phyloP scores from a whole-genome alignment of 2,797 vertebrate species.

The Pseudopleuronectes americanus region DNA sequence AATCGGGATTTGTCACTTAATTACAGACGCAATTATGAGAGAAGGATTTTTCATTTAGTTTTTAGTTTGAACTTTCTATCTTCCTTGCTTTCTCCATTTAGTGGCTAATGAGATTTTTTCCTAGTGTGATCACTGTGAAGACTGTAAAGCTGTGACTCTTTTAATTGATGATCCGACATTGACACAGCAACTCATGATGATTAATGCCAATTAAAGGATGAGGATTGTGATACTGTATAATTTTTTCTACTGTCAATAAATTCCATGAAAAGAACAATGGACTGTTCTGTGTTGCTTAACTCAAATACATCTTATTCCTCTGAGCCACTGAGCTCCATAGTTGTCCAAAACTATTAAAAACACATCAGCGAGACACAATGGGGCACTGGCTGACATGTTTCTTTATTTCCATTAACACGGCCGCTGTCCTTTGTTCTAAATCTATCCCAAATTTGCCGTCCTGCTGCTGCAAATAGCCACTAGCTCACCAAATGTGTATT shows the following conservation, averaged over 20 bases:
- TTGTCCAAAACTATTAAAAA: constrained; percentile 23
- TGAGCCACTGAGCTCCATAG: not conserved
- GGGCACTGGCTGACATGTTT: constrained; percentile 8
- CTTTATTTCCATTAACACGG: constrained; percentile 11
- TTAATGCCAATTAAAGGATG: constrained; percentile 9
- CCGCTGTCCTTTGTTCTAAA: constrained; percentile 25
- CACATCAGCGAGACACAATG: constrained; percentile 6
- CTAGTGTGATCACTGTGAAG: not conserved
- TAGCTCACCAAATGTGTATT: not conserved
- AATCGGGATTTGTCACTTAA: not conserved
- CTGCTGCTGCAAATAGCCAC: constrained; percentile 17
- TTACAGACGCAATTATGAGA: constrained; percentile 3
- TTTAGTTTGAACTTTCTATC: not conserved
- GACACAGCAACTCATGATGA: constrained; percentile 17
- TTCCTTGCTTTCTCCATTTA: constrained; percentile 4
- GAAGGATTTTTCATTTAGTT: not conserved
- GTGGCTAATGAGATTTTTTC: constrained; percentile 9
- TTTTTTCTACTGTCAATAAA: constrained; percentile 2
- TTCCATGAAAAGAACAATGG: constrained; percentile 1
- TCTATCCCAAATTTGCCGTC: not conserved
- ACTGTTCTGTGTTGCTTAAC: not conserved
- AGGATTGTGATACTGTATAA: not conserved
- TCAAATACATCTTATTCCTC: not conserved
- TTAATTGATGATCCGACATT: constrained; percentile 12
- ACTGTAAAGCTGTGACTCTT: constrained; percentile 10